Base-by-base conservation (phyloP, 2,888 invertebrate genomes). In the Lepidocyrtinus sp. region DNA sequence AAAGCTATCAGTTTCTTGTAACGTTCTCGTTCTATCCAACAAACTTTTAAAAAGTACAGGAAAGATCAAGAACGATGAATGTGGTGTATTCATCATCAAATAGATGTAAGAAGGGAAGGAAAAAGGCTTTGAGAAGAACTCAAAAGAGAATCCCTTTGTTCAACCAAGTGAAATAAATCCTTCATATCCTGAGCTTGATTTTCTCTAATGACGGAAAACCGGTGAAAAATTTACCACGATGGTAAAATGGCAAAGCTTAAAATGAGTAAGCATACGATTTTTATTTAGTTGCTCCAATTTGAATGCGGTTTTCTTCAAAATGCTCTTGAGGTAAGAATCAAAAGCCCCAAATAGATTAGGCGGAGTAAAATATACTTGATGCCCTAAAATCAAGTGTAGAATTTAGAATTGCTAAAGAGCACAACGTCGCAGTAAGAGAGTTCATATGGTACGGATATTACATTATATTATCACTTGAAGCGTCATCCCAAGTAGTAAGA, bases 101-200 rank as follows among this genome's bases (percentile, higher is more conserved):
- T 62, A 75, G 71, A 80, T 45, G 72, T 26, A 68, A 65, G 65
- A 9, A 55, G 25, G 22, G 62, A 76, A 67, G 22, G 24, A 27
- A 71, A 70, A 67, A 65, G 59, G 69, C 69, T 70, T 80, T 64
- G 62, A 50, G 81, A 65, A 80, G 69, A 79, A 68, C 65, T 69
- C 71, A 81, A 75, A 70, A 75, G 81, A 75, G 76, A 76, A 80
- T 75, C 75, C 81, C 68, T 81, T 81, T 81, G 81, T 81, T 75
- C 81, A 81, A 26, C 81, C 71, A 81, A 81, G 75, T 81, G 81
- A 81, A 81, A 81, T 81, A 81, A 81, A 81, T 81, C 81, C 81
- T 75, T 75, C 67, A 75, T 81, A 81, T 81, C 81, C 81, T 72
- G 67, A 75, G 81, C 81, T 75, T 72, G 75, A 81, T 75, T 80